Conservation (phyloP, 2,888 invertebrate genomes). For the Eristalis intricaria region DNA sequence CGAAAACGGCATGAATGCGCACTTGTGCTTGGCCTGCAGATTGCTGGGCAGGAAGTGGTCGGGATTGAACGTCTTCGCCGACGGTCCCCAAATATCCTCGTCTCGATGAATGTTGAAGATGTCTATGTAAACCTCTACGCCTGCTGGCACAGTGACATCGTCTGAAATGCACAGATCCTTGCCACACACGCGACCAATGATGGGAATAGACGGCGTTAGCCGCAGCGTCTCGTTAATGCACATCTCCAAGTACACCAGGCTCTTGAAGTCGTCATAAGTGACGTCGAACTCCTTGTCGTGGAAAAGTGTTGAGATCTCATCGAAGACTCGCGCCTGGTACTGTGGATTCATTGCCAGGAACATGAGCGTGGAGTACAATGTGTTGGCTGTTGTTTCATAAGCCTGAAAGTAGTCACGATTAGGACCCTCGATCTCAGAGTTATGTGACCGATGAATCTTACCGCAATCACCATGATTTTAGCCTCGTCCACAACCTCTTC, state of each 20-base stretch:
- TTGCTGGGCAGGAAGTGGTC: constrained; percentile 78
- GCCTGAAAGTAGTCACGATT: constrained; percentile 73
- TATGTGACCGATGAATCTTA: constrained; percentile 67
- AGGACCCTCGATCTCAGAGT: constrained; percentile 16
- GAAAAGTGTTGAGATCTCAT: constrained; percentile 74
- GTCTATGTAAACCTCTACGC: constrained; percentile 72
- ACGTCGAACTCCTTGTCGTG: constrained; percentile 73
- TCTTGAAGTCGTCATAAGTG: too few relatives aligned
- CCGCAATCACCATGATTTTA: constrained; percentile 68
- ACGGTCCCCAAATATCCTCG: constrained; percentile 77
- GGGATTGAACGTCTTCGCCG: constrained; percentile 78
- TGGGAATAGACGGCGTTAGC: too few relatives aligned
- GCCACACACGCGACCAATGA: constrained; percentile 53
- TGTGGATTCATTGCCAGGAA: constrained; percentile 74
- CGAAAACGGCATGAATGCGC: constrained; percentile 78
- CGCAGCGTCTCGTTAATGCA: too few relatives aligned
- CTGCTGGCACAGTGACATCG: constrained; percentile 68
- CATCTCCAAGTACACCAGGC: too few relatives aligned
- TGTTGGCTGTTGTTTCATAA: constrained; percentile 74
- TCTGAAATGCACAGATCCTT: constrained; percentile 63
- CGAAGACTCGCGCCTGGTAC: constrained; percentile 73
- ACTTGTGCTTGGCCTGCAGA: constrained; percentile 76
- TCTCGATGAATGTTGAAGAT: constrained; percentile 78
- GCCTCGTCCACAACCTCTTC: constrained; percentile 69
- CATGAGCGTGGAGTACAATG: too few relatives aligned